Evolutionary conservation across 1,140 invertebrate genomes (phyloP), one percentile per base, ranked within the genome.

Genomic region (Aphaenogaster ashmeadi): DNA sequence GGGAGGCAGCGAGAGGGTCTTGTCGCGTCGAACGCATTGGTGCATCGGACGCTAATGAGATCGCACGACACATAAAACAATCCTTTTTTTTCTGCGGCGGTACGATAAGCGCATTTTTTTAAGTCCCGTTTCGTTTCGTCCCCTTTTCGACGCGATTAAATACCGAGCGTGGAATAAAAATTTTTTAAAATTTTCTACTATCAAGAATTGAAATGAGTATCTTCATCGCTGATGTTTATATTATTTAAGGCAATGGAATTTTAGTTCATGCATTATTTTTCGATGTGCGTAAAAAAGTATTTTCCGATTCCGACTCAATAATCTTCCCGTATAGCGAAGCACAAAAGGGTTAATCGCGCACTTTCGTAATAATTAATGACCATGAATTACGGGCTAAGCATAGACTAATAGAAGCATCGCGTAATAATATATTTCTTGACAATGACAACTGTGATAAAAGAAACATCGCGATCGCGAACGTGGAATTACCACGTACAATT

Each of bases 361-460:
- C 80, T 74, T 84, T 75, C 69, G 41, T 18, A 7, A 15, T 84
- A 84, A 84, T 84, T 84, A 84, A 84, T 84, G 69, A n/a, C 11
- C 54, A 33, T 44, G 80, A 84, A 84, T 84, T 75, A 84, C 69
- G 69, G 80, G 69, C 54, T 50, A 75, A 75, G 80, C 80, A 84
- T 84, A 84, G 80, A 84, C 69, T 75, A 75, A 84, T 84, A 84
- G 80, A 84, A 84, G 80, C 80, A 84, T 75, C 69, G 69, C 54
- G 80, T 84, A 84, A 84, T 84, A 84, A 84, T 84, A 84, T 84
- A 84, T 84, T 75, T 84, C 80, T 84, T 84, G 69, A 84, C 80
- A 84, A 84, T 84, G 80, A 84, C 80, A 84, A 84, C 80, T 84
- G 80, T 33, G 69, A 44, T 83, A 83, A 84, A 84, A 84, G 80